These are phyloP conservation scores for Muricea muricata DNA, from an alignment of 92 coral and sea anemone species.

Conservation along the genomic window DNA sequence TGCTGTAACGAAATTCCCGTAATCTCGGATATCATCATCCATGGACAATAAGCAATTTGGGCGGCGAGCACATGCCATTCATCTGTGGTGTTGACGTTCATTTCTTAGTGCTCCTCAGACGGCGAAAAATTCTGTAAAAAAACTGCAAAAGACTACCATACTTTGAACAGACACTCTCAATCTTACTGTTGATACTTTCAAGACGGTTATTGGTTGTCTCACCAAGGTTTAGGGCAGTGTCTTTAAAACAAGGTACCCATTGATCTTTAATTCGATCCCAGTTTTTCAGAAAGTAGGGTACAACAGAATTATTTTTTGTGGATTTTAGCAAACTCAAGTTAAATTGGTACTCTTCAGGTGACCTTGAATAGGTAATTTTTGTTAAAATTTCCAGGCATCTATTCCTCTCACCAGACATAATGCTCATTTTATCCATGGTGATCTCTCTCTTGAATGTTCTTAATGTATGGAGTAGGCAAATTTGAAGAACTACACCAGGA, in stretches of 20 bases:
- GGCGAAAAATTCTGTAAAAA: conserved; percentile 36
- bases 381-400: conserved; percentile 42
- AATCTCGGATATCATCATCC: conserved; percentile 39
- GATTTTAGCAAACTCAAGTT: conserved; percentile 34
- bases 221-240: neutral
- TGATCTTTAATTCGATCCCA: conserved; percentile 72
- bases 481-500: conserved; percentile 31
- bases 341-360: conserved; percentile 38
- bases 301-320: conserved; percentile 56
- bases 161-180: too few relatives aligned
- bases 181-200: too few relatives aligned
- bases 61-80: conserved; percentile 19
- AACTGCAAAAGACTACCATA: too few relatives aligned
- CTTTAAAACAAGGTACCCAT: conserved; percentile 63
- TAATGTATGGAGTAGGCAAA: conserved; percentile 67
- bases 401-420: conserved; percentile 54
- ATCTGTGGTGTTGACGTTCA: conserved; percentile 21
- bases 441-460: conserved; percentile 66
- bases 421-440: conserved; percentile 61
- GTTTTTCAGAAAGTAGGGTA: conserved; percentile 49
- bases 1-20: conserved; percentile 49
- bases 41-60: neutral
- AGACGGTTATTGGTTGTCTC: too few relatives aligned
- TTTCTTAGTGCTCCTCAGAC: too few relatives aligned
- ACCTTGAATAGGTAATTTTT: conserved; percentile 36